Conservation (phyloP, 2,797 vertebrate species). For the Megaceryle alcyon region DNA sequence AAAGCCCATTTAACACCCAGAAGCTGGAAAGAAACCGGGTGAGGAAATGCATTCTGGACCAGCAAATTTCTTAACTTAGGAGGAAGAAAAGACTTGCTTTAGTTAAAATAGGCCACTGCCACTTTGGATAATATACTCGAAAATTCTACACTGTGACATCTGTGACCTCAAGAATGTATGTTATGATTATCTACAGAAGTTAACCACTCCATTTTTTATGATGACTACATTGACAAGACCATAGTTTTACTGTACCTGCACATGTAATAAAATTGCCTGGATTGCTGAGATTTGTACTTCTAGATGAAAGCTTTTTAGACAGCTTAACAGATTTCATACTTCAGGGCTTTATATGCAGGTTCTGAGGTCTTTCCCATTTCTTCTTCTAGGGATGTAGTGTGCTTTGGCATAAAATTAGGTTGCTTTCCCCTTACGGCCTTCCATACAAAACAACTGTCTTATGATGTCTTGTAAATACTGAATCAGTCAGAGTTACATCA, state of each 20-base stretch:
- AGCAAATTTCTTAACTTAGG: background rate
- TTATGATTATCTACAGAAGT: background rate
- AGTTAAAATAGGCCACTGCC: background rate
- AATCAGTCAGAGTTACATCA: background rate
- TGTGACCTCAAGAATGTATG: background rate
- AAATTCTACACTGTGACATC: background rate
- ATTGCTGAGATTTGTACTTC: background rate
- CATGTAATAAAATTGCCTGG: background rate
- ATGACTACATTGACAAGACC: background rate
- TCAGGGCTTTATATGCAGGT: background rate
- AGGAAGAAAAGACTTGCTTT: background rate
- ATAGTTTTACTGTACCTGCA: background rate
- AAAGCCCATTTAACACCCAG: background rate
- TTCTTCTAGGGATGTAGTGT: background rate
- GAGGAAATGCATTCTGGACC: background rate
- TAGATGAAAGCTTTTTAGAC: background rate
- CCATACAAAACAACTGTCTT: background rate
- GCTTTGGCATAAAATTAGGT: background rate
- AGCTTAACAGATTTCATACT: background rate
- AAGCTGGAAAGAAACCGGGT: background rate
- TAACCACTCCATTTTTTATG: background rate
- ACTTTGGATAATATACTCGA: background rate
- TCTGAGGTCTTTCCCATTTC: background rate
- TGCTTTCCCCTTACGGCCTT: background rate
- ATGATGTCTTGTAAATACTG: background rate